Evolutionary conservation across 2,113 vertebrate genomes (phyloP).

Genomic region (Brachirus orientalis): DNA sequence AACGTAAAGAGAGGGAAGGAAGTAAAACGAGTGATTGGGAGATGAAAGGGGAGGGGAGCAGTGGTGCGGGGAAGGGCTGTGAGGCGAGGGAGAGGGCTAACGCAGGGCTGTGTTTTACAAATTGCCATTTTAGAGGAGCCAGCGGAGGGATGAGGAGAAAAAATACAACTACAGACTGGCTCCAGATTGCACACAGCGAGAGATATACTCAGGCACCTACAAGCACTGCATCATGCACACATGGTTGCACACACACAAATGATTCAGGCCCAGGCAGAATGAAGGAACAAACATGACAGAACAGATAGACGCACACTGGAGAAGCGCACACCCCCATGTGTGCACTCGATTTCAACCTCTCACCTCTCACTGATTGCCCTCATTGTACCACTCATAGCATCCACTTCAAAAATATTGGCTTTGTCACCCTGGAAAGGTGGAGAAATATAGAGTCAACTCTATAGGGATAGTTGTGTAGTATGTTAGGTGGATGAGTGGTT

Average conservation of each 20-base stretch:
- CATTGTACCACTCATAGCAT: neutral
- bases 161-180: slow-evolving; percentile 49
- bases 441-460: neutral
- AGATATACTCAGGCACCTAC: slow-evolving; percentile 69
- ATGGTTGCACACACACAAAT: slow-evolving; percentile 20
- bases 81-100: slow-evolving; percentile 65
- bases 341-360: too few species aligned
- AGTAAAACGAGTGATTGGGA: slow-evolving; percentile 52
- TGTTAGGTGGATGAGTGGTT: neutral
- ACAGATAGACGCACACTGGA: slow-evolving; percentile 1
- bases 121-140: slow-evolving; percentile 71
- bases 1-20: slow-evolving; percentile 30
- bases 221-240: slow-evolving; percentile 62
- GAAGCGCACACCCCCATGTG: slow-evolving; percentile 13
- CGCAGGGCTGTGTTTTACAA: slow-evolving; percentile 78
- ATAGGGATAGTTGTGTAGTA: too few species aligned
- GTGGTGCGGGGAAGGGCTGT: slow-evolving; percentile 50
- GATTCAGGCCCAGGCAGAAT: slow-evolving; percentile 25
- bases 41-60: slow-evolving; percentile 38
- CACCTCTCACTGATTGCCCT: slow-evolving; percentile 30
- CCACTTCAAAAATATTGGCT: neutral
- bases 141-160: slow-evolving; percentile 41
- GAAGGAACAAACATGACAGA: neutral
- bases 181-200: slow-evolving; percentile 81
- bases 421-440: neutral